Conservation (phyloP, 2,888 invertebrate genomes). For the Brachypalpus laphriformis region DNA sequence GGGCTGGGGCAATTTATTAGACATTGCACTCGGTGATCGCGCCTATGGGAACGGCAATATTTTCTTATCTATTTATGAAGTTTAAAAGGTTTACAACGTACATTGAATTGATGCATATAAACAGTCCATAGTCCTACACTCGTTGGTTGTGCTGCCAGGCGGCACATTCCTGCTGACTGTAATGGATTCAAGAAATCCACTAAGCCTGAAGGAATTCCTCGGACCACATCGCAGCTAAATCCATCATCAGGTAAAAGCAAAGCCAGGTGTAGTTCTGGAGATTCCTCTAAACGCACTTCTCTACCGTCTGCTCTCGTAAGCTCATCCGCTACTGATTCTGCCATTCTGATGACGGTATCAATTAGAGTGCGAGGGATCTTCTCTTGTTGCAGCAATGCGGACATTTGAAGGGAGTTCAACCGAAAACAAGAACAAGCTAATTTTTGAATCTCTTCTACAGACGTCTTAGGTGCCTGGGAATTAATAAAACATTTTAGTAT, state of each 20-base stretch:
- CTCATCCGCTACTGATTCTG: constrained; percentile 95
- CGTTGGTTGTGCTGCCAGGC: constrained; percentile 94
- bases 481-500: background rate
- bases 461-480: constrained; percentile 89
- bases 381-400: constrained; percentile 90
- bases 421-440: constrained; percentile 97
- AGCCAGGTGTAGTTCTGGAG: constrained; percentile 93
- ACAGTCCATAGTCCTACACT: constrained; percentile 98
- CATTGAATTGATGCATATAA: constrained; percentile 90
- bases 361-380: constrained; percentile 83
- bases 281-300: constrained; percentile 95
- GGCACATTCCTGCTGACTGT: constrained; percentile 93
- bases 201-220: constrained; percentile 96
- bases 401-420: constrained; percentile 96
- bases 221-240: constrained; percentile 97
- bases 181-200: constrained; percentile 93
- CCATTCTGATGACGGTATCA: constrained; percentile 89
- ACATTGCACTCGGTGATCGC: constrained; percentile 88
- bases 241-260: constrained; percentile 98
- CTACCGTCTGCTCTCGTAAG: constrained; percentile 94
- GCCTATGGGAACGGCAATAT: constrained; percentile 80
- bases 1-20: constrained; percentile 86
- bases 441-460: constrained; percentile 93
- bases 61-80: background rate
- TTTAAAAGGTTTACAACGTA: constrained; percentile 76